Conservation (phyloP, 2,888 invertebrate species). For the Pristionchus mayeri region DNA sequence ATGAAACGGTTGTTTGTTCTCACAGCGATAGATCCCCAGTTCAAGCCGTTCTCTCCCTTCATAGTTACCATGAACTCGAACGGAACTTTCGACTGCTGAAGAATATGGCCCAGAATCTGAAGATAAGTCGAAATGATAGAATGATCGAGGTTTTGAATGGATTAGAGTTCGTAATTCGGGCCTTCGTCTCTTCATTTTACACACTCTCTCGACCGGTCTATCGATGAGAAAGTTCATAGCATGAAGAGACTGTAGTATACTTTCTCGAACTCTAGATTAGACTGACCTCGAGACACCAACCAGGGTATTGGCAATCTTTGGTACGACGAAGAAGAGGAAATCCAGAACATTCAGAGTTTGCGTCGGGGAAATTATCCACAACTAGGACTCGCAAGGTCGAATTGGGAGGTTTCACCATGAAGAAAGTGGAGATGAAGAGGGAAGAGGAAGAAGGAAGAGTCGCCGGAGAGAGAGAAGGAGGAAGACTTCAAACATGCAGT, state of each 20-base stretch:
- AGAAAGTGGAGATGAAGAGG: not conserved
- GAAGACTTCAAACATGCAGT: not conserved
- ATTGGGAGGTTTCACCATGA: not conserved
- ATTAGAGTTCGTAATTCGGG: too few relatives aligned
- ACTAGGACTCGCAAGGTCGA: not conserved
- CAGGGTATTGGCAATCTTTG: not conserved
- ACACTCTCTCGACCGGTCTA: too few relatives aligned
- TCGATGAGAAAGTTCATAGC: too few relatives aligned
- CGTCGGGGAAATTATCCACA: constrained; percentile 22
- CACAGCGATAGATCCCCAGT: constrained; percentile 4
- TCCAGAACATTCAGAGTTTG: constrained; percentile 9
- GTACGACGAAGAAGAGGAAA: not conserved
- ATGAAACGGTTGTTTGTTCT: not conserved
- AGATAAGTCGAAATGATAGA: not conserved
- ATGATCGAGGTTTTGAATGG: not conserved
- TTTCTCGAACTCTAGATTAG: too few relatives aligned
- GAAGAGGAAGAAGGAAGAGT: too few relatives aligned
- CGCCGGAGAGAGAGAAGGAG: too few relatives aligned
- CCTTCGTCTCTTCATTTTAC: too few relatives aligned
- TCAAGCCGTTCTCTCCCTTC: not conserved
- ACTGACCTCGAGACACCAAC: constrained; percentile 27
- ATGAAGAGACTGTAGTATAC: too few relatives aligned
- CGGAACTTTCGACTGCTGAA: not conserved
- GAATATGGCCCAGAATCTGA: constrained; percentile 21
- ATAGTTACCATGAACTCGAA: not conserved